A percentile compares a stretch with the other conserved stretches of the same genome.
These are phyloP conservation scores for Paraplagusia blochii DNA, from an alignment of 2,113 vertebrate genomes.

Conservation along the genomic window DNA sequence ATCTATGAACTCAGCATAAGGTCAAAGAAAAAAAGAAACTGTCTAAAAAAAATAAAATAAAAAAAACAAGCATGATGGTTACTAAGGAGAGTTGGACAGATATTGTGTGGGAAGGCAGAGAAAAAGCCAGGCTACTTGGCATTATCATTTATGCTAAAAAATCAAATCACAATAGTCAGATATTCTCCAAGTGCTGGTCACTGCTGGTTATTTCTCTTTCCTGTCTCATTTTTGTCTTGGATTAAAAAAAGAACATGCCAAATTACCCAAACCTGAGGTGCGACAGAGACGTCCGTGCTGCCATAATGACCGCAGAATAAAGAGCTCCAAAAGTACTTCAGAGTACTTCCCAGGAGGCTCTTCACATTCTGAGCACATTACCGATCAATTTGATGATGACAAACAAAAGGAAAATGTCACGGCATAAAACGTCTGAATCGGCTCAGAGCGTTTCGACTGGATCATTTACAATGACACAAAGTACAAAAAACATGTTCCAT, in stretches of 20 bases:
- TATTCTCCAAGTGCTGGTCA: conserved; percentile 15
- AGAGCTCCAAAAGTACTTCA: conserved; percentile 31
- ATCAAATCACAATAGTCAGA: conserved; percentile 27
- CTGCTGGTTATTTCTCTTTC: neutral
- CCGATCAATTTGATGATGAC: conserved; percentile 9
- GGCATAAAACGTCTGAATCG: conserved; percentile 15
- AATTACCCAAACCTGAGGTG: conserved; percentile 11
- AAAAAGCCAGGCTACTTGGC: conserved; percentile 2
- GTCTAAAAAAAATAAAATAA: too few relatives aligned
- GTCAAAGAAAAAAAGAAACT: conserved; percentile 54
- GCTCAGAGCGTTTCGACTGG: neutral
- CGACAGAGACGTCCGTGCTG: conserved; percentile 2
- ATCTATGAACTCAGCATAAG: conserved; percentile 40
- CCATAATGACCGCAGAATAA: neutral
- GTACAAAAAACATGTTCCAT: neutral
- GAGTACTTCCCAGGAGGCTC: conserved; percentile 15
- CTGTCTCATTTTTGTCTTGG: conserved; percentile 22
- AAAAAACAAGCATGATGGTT: conserved; percentile 40
- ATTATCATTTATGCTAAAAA: conserved; percentile 13
- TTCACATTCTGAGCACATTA: conserved; percentile 16
- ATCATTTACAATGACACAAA: neutral
- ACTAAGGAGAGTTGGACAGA: conserved; percentile 30
- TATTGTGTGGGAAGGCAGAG: conserved; percentile 12
- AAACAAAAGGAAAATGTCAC: conserved; percentile 15
- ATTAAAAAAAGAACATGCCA: conserved; percentile 8